These are phyloP conservation scores for Cosmopolites sordidus DNA, from an alignment of 2,888 invertebrate species.

Conservation along the genomic window DNA sequence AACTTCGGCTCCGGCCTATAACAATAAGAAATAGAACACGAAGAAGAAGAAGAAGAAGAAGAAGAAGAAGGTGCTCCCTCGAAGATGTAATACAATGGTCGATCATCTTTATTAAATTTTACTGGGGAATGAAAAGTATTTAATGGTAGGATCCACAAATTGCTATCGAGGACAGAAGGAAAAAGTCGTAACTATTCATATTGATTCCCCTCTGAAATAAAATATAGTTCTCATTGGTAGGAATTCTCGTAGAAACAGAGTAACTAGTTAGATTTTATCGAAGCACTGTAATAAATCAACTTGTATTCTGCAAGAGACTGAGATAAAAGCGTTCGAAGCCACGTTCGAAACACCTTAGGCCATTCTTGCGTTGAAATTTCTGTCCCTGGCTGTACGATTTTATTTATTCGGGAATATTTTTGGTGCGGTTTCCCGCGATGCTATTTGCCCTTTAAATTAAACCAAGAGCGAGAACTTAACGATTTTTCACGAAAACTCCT, in stretches of 20 bases:
- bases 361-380: conserved; percentile 44
- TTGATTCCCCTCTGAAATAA: too few relatives aligned
- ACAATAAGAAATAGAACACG: too few relatives aligned
- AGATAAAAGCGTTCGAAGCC: conserved; percentile 33
- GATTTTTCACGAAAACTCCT: conserved; percentile 14
- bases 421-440: conserved; percentile 35
- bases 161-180: too few relatives aligned
- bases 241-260: conserved; percentile 33
- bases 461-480: conserved; percentile 26
- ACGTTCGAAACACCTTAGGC: conserved; percentile 46
- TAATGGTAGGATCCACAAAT: too few relatives aligned
- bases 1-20: too few relatives aligned
- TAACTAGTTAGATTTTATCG: conserved; percentile 47
- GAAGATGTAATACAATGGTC: too few relatives aligned
- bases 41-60: too few relatives aligned
- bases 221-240: conserved; percentile 4
- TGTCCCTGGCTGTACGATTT: conserved; percentile 43
- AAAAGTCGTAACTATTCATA: too few relatives aligned
- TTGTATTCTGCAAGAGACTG: conserved; percentile 42
- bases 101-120: too few relatives aligned
- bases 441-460: conserved; percentile 42
- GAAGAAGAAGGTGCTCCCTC: too few relatives aligned
- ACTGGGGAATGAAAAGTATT: too few relatives aligned
- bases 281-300: conserved; percentile 46
- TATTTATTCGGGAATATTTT: conserved; percentile 45